Conservation (phyloP, 2,888 invertebrate genomes). For the Eupithecia pulchellata region DNA sequence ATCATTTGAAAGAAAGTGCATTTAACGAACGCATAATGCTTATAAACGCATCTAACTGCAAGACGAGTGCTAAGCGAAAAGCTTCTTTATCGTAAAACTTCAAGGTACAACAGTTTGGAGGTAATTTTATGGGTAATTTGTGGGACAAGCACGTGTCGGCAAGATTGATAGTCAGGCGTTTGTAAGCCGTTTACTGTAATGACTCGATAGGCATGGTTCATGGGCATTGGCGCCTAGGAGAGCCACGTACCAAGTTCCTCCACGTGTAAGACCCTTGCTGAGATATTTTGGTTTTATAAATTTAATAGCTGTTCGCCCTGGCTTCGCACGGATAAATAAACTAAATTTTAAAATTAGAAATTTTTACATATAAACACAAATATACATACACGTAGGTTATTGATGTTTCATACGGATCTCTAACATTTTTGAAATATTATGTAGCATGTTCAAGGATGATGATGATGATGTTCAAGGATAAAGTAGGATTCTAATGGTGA, state of each 20-base stretch:
- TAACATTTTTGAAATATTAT: no score
- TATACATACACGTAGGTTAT: no score
- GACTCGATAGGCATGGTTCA: slow-evolving; percentile 44
- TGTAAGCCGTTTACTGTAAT: slow-evolving; percentile 51
- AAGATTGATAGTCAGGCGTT: slow-evolving; percentile 55
- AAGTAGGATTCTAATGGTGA: no score
- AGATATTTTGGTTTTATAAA: slow-evolving; percentile 19
- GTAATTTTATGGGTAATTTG: slow-evolving; percentile 40
- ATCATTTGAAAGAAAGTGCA: slow-evolving; percentile 68
- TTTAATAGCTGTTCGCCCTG: no score
- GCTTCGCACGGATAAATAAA: no score
- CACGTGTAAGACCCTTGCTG: slow-evolving; percentile 27
- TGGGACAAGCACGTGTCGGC: slow-evolving; percentile 51
- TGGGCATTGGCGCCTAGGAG: slow-evolving; percentile 39
- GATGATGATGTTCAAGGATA: no score
- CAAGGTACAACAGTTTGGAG: slow-evolving; percentile 18
- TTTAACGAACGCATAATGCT: slow-evolving; percentile 52
- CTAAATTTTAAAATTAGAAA: no score
- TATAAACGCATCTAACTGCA: slow-evolving; percentile 49
- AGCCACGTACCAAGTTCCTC: slow-evolving; percentile 24
- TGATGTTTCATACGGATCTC: no score
- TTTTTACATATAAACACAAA: no score
- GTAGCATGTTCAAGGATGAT: no score
- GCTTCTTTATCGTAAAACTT: slow-evolving; percentile 5
- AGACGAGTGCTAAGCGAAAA: slow-evolving; percentile 15